Evolutionary conservation across 1,140 invertebrate species (phyloP), one percentile per base, ranked within the genome.

Genomic region (Probaryconus sp.): DNA sequence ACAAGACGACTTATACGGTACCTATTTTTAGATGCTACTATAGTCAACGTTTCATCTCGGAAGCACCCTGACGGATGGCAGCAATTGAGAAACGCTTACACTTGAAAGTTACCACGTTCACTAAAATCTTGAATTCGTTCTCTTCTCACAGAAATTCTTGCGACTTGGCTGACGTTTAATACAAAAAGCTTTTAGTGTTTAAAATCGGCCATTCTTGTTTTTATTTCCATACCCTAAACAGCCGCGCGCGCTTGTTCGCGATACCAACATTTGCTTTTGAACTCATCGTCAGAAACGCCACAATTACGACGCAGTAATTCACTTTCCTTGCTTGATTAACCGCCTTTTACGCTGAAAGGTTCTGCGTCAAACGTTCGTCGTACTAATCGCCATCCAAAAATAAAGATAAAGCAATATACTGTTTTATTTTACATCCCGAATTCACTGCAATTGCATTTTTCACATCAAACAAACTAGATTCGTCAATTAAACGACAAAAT

Each of bases 171-270:
- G 51, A 53, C 55, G 35, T 51, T 45, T 70, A 67, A 63, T 60
- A 77, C 71, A 56, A 77, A 79, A 80, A 82, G 79, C 79, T 82
- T 79, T 79, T 78, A 82, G 70, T 55, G 76, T 56, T 69, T 67
- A 64, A 69, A 69, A 71, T 65, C 56, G 50, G 31, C 51, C 9
- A 24, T 58, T 65, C 51, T 72, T 78, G 68, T 69, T 69, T 71
- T 74, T 67, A 56, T 63, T 74, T 61, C 38, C 35, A 31, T 24
- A 26, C 21, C 30, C 48, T 6, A 37, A 50, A 38, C 50, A 24
- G 35, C 30, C 33, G 48, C 1, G 31, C 21, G 17, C 31, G 28
- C 38, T 42, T 17, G 50, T 30, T 48, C 17, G 47, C 53, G 64
- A 60, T 69, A 69, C 30, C 31, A 40, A 38, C 67, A 37, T 55